A percentile compares a stretch with the other conserved stretches of the same genome.
Conservation (phyloP, 2,113 vertebrate species). For the Corythoichthys haematopterus region DNA sequence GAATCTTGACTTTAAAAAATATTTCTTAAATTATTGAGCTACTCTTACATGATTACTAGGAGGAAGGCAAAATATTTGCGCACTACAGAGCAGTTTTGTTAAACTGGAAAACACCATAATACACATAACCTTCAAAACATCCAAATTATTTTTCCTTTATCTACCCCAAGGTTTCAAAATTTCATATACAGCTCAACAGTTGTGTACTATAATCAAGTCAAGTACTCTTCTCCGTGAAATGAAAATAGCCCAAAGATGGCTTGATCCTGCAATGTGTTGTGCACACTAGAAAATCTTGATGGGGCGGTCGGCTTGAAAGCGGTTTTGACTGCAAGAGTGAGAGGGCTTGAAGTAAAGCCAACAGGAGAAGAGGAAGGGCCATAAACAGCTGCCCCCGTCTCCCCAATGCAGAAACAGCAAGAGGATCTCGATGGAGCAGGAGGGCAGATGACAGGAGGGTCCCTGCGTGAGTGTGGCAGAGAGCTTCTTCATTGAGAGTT, state of each 20-base stretch:
- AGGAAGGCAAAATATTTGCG: too few relatives aligned
- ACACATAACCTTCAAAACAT: not conserved
- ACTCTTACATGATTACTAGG: too few relatives aligned
- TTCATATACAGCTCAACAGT: not conserved
- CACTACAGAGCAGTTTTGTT: too few relatives aligned
- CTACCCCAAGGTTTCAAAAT: not conserved
- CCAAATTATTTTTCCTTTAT: not conserved
- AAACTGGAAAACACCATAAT: not conserved
- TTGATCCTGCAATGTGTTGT: conserved; percentile 12
- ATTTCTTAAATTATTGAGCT: too few relatives aligned
- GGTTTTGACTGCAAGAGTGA: conserved; percentile 36
- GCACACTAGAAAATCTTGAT: conserved; percentile 28
- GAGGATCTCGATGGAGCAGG: conserved; percentile 41
- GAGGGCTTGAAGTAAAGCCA: conserved; percentile 50
- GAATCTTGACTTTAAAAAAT: too few relatives aligned
- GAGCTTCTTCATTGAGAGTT: conserved; percentile 35
- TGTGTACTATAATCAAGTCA: not conserved
- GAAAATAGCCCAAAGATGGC: conserved; percentile 15
- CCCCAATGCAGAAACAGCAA: conserved; percentile 37
- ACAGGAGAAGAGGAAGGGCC: conserved; percentile 56
- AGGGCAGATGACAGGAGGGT: conserved; percentile 39
- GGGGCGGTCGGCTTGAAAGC: conserved; percentile 37
- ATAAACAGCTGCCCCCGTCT: conserved; percentile 70
- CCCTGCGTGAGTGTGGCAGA: conserved; percentile 33
- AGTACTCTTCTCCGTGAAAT: not conserved